Evolutionary conservation across 2,797 vertebrate genomes (phyloP), one percentile per base, ranked within the genome.

Genomic region (Sitta carolinensis): DNA sequence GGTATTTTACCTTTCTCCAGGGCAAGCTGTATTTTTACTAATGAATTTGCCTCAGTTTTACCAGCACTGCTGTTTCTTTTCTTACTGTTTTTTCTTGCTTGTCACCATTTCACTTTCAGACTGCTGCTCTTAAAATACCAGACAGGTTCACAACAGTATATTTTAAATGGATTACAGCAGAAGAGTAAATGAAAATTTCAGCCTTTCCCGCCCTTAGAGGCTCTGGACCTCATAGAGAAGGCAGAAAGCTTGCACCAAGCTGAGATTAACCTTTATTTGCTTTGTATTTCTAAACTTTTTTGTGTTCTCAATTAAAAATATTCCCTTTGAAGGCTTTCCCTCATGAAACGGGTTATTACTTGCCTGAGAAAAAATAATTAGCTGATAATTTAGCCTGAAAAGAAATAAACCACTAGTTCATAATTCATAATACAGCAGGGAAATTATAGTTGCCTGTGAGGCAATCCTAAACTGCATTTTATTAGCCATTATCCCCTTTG

Each of bases 311-410:
- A 70, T 91, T 90, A 75, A 93, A 95, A 95, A 89, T 93, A 72
- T 34, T 94, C n/a, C 38, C 45, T 92, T 90, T 95, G 84, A 95
- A 92, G 70, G 32, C 52, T 93, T 90, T 84, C 52, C n/a, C 29
- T 83, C 20, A 34, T 67, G 78, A 85, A 93, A 93, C 0, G 2
- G 64, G 90, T 94, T 93, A 95, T 74, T 94, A 13, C 61, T 79
- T 92, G 67, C 78, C 50, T 62, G n/a, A 92, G 72, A 90, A 94
- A 94, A 87, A 92, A 92, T 94, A 89, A 95, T 85, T 94, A 90
- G 27, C 47, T 77, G 64, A 87, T 85, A 90, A 90, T 93, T 89
- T 93, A 90, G 30, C 36, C 34, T 73, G 81, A 74, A 96, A 90
- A 77, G 61, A 95, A 89, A 75, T 50, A 91, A 87, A 54, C 32